Percentiles rank a stretch among this genome's conserved stretches.
These are phyloP conservation scores for Kryptopterus vitreolus DNA, from an alignment of 2,797 vertebrate species.

Conservation along the genomic window DNA sequence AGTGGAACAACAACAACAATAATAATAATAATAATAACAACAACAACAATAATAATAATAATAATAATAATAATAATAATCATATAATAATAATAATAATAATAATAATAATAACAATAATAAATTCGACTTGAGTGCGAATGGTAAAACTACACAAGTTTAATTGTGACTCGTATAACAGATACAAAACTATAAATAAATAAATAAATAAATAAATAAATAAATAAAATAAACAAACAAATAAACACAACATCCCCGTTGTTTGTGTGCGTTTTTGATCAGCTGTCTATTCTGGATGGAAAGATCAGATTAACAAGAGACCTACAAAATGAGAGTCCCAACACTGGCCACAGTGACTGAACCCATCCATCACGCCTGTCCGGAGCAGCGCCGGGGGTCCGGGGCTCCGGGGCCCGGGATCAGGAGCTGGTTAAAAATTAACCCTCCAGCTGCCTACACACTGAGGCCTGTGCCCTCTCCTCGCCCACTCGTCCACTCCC, in stretches of 20 bases:
- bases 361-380: constrained; percentile 73
- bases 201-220: too few species aligned
- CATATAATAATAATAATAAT: too few species aligned
- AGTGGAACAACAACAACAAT: too few species aligned
- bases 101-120: too few species aligned
- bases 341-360: constrained; percentile 71
- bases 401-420: constrained; percentile 67
- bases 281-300: constrained; percentile 61
- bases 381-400: constrained; percentile 81
- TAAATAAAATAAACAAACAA: too few species aligned
- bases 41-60: too few species aligned
- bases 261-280: constrained; percentile 58
- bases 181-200: too few species aligned
- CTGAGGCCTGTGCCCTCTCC: constrained; percentile 61
- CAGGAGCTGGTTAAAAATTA: constrained; percentile 95
- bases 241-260: neutral
- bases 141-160: too few species aligned
- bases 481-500: constrained; percentile 72
- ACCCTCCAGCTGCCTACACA: constrained; percentile 82
- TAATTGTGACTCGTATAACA: too few species aligned
- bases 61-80: too few species aligned
- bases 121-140: too few species aligned
- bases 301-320: constrained; percentile 77
- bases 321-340: constrained; percentile 62
- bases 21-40: too few species aligned